Evolutionary conservation across 1,140 invertebrate genomes (phyloP), one percentile per base, ranked within the genome.

Genomic region (Drosophila insularis): DNA sequence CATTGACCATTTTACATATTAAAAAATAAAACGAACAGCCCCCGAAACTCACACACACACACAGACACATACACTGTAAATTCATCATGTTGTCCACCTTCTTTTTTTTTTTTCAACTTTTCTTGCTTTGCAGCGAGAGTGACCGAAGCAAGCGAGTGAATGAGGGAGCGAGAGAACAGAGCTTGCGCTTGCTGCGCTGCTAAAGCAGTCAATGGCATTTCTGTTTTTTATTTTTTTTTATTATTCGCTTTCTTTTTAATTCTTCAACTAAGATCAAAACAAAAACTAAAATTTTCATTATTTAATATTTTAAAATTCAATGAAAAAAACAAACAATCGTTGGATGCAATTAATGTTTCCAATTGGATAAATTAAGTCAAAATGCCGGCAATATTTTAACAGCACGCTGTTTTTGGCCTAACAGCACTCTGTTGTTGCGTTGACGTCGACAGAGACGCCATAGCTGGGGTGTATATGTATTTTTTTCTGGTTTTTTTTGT

Each of bases 351-450:
- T 21, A 11, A 46, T 10, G 17, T 58, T 39, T 35, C 71, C 40
- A 72, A 54, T 73, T 65, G 50, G 71, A 56, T 13, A 21, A 31
- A 27, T 46, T 19, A 17, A 32, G 35, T 19, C 27, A 62, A 74
- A 74, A 75, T 76, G 73, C 73, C 73, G 73, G 72, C 59, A 37
- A 58, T 63, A 68, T 54, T 75, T 54, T 73, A 74, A 74, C 71
- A 74, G 69, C 62, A 23, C 60, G 23, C 35, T 55, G 63, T 43
- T 50, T 27, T 10, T 35, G 6, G 4, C 14, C 17, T 67, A 74
- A 61, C 62, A 74, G 56, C 56, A 40, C 71, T 43, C 60, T 71
- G 70, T 73, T 66, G 71, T 66, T 73, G 56, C 59, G 73, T 68
- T 69, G 32, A 58, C 55, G 55, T 31, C 31, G 55, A 58, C 55